Percentiles rank a stretch among this genome's conserved stretches.
These are phyloP conservation scores for Melanotaenia trifasciata DNA, from an alignment of 2,797 vertebrate species.

Conservation along the genomic window DNA sequence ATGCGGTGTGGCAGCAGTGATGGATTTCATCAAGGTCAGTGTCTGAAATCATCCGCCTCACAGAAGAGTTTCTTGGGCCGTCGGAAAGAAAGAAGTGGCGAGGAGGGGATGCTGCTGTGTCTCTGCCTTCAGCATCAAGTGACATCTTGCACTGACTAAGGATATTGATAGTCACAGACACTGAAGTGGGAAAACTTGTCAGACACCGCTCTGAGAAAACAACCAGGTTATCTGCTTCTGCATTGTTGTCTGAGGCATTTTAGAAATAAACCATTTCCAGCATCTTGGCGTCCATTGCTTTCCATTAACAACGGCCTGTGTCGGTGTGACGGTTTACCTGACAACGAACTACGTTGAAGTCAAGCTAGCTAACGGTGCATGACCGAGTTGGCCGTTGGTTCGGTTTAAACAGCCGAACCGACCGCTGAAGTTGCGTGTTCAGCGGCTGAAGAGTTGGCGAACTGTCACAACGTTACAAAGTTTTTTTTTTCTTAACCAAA, in stretches of 20 bases:
- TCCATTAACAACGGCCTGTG: conserved; percentile 25
- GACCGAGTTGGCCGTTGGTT: background rate
- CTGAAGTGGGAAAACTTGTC: conserved; percentile 29
- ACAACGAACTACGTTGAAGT: background rate
- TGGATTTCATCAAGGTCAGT: conserved; percentile 74
- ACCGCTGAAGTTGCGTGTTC: background rate
- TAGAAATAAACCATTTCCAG: conserved; percentile 3
- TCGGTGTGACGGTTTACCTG: conserved; percentile 51
- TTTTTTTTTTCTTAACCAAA: background rate
- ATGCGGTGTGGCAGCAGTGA: conserved; percentile 53
- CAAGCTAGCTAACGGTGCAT: conserved; percentile 11
- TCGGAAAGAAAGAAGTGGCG: conserved; percentile 30
- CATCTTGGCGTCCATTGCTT: conserved; percentile 62
- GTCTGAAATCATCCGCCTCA: conserved; percentile 38
- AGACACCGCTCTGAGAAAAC: background rate
- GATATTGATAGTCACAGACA: conserved; percentile 33
- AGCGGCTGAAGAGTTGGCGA: background rate
- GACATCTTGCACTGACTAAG: conserved; percentile 49
- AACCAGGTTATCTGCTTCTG: background rate
- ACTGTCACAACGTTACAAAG: background rate
- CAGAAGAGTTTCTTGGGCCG: conserved; percentile 39
- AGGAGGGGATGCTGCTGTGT: conserved; percentile 55
- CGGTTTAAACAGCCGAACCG: conserved; percentile 17
- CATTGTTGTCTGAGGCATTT: background rate
- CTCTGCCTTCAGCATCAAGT: conserved; percentile 56